Conservation (phyloP, 2,888 invertebrate species). For the Agrochola lota region DNA sequence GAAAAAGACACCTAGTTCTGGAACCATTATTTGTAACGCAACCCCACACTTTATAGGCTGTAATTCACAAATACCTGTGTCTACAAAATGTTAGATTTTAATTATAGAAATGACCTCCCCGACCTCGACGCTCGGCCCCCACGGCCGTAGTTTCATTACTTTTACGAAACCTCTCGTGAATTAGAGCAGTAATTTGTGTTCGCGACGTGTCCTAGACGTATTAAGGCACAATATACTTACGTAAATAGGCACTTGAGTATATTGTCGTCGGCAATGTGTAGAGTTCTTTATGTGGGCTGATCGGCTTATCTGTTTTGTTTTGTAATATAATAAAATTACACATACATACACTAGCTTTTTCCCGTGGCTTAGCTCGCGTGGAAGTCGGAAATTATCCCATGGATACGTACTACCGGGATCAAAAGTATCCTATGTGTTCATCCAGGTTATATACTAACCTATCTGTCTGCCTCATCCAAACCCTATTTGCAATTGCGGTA, state of each 20-base stretch:
- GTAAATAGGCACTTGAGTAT: slow-evolving; percentile 54
- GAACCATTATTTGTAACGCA: slow-evolving; percentile 1
- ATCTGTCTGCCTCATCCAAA: too few species aligned
- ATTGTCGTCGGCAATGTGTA: slow-evolving; percentile 26
- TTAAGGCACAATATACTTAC: slow-evolving; percentile 66
- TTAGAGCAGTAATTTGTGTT: slow-evolving; percentile 88
- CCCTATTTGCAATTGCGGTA: background rate
- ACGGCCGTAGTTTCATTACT: slow-evolving; percentile 81
- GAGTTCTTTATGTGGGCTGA: slow-evolving; percentile 17
- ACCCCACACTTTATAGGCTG: slow-evolving; percentile 5
- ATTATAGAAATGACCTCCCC: slow-evolving; percentile 75
- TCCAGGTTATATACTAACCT: too few species aligned
- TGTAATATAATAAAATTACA: background rate
- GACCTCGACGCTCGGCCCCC: slow-evolving; percentile 72
- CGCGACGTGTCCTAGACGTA: slow-evolving; percentile 85
- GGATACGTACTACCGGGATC: too few species aligned
- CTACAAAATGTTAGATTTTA: slow-evolving; percentile 69
- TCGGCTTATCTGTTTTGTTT: slow-evolving; percentile 16
- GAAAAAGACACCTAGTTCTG: background rate
- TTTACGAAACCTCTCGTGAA: slow-evolving; percentile 87
- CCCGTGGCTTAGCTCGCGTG: too few species aligned
- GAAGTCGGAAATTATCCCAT: too few species aligned
- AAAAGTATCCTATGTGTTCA: too few species aligned
- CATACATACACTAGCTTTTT: background rate
- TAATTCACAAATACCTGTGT: slow-evolving; percentile 42